These are phyloP conservation scores for Tachina grossa DNA, from an alignment of 2,888 invertebrate species.

Conservation along the genomic window DNA sequence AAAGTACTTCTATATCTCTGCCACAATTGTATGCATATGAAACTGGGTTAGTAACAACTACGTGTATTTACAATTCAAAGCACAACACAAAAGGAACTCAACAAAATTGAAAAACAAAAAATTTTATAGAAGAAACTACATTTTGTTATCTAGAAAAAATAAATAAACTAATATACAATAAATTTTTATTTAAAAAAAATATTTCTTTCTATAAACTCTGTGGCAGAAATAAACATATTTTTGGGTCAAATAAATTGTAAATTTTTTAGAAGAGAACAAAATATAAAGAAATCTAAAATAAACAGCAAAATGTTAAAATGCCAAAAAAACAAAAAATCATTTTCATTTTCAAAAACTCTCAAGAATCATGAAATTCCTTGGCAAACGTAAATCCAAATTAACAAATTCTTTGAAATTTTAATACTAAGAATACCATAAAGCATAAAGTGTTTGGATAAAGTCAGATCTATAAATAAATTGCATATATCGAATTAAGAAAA, in stretches of 20 bases:
- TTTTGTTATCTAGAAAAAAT: conserved; percentile 7
- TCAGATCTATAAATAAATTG: too few relatives aligned
- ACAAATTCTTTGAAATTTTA: neutral
- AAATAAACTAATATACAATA: conserved; percentile 28
- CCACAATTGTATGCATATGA: conserved; percentile 42
- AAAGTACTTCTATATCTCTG: conserved; percentile 31
- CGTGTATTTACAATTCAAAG: conserved; percentile 54
- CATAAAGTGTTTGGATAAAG: too few relatives aligned
- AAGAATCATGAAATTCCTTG: too few relatives aligned
- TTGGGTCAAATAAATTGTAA: neutral
- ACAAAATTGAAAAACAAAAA: conserved; percentile 40
- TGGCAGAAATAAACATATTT: neutral
- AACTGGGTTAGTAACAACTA: conserved; percentile 58
- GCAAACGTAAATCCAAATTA: neutral
- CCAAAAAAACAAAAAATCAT: neutral
- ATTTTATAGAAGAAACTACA: conserved; percentile 38
- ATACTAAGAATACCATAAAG: too few relatives aligned
- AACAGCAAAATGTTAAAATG: conserved; percentile 5
- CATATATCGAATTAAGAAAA: too few relatives aligned
- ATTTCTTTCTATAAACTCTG: neutral
- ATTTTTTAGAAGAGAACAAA: neutral
- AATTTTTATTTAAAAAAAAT: conserved; percentile 3
- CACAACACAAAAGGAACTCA: conserved; percentile 28
- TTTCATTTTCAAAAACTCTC: neutral
- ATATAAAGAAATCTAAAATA: neutral